Evolutionary conservation across 2,113 vertebrate species (phyloP), one percentile per base, ranked within the genome.

Genomic region (Neodon shergylaensis): DNA sequence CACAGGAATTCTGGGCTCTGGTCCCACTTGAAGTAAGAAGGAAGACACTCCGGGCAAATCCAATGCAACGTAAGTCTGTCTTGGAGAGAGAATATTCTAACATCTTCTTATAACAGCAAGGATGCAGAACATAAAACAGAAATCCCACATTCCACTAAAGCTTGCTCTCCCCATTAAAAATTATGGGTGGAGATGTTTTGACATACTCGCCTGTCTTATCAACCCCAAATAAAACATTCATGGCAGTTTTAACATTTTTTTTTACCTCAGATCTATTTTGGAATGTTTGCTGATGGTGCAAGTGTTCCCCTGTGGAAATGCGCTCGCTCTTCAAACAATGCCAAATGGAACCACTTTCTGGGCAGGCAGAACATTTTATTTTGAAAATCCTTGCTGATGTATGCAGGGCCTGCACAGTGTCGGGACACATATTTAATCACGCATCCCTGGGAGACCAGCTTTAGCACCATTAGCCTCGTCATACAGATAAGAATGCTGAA

Each of bases 401-500:
- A 96, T 85, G 72, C 88, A 96, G 73, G 47, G 81, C 88, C 93
- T 82, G 84, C 85, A 31, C 68, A 92, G 90, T 96, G 92, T 97
- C 93, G 96, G 94, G 93, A 96, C 94, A 95, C 61, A 86, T 86
- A 96, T 96, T 97, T 93, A 96, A 96, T 96, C 94, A 97, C 73
- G 96, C 76, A 95, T 97, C 54, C 88, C 92, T 86, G 72, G 21
- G 83, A 97, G 82, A 96, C 85, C 42, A 96, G 81, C 47, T 89
- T 74, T 74, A 88, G 90, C 78, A 72, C 92, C 73, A 97, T 96
- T 88, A 95, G 72, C 54, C 74, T 97, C 81, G 70, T 96, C 93
- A 94, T 95, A 95, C 94, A 97, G 94, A 96, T 96, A 97, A 97
- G 93, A 97, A 95, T 63, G 86, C 84, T 97, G 95, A 96, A 81